Percentiles rank a stretch among this genome's conserved stretches.
Evolutionary conservation across 2,797 vertebrate species (phyloP).

Genomic region (Thunnus albacares): DNA sequence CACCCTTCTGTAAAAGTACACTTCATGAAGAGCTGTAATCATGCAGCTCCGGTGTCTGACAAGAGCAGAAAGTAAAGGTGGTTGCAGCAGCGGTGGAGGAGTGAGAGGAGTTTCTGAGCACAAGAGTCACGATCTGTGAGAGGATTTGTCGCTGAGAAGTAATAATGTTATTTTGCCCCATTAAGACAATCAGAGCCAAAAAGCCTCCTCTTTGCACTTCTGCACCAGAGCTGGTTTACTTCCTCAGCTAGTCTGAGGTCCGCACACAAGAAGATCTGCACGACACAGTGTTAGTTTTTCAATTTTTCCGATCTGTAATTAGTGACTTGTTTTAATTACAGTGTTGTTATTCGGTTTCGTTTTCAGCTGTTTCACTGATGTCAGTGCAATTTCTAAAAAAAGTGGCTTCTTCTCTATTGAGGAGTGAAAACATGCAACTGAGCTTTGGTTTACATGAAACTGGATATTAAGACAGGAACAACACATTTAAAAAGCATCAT

Average conservation of each 20-base stretch:
- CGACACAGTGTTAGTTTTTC: background rate
- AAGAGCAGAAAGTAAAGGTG: conserved; percentile 41
- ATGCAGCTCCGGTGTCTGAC: conserved; percentile 25
- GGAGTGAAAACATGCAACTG: no score
- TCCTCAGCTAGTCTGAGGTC: background rate
- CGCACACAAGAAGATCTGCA: background rate
- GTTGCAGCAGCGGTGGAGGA: conserved; percentile 1
- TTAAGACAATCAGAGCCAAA: conserved; percentile 23
- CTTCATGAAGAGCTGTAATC: conserved; percentile 23
- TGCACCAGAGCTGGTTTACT: conserved; percentile 17
- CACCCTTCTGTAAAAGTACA: background rate
- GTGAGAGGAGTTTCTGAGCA: conserved; percentile 23
- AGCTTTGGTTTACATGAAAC: no score
- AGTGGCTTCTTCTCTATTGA: no score
- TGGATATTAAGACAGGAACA: no score
- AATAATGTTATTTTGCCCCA: conserved; percentile 47
- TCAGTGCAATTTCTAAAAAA: no score
- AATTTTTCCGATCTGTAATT: background rate
- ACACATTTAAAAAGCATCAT: no score
- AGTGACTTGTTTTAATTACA: background rate
- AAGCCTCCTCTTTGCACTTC: conserved; percentile 2
- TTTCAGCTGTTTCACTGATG: background rate
- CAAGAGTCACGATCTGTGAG: conserved; percentile 12
- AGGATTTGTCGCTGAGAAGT: conserved; percentile 39
- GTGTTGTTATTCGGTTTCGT: background rate